Conservation (phyloP, 2,113 vertebrate genomes). For the Dolichallabes microphthalmus region DNA sequence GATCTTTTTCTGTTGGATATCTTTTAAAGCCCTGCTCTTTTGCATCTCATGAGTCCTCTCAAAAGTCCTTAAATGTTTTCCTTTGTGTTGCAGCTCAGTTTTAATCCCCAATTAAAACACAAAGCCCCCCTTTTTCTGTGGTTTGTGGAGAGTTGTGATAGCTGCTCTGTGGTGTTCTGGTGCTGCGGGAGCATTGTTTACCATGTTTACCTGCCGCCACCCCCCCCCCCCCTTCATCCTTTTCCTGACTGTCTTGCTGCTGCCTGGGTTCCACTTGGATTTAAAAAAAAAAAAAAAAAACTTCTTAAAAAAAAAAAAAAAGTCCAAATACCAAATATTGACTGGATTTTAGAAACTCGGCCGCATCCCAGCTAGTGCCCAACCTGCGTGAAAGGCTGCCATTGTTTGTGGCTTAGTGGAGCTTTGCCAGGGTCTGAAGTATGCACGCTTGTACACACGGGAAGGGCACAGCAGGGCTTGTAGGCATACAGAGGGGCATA, state of each 20-base stretch:
- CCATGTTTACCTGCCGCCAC: constrained; percentile 65
- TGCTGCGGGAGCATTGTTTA: constrained; percentile 64
- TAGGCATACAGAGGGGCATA: constrained; percentile 44
- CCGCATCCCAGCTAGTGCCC: constrained; percentile 57
- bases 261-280: constrained; percentile 65
- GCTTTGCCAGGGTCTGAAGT: constrained; percentile 60
- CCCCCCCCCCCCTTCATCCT: constrained; percentile 57
- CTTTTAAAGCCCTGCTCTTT: constrained; percentile 39
- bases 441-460: constrained; percentile 53
- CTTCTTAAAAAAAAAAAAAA: constrained; percentile 59
- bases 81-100: constrained; percentile 58
- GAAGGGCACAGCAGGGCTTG: constrained; percentile 53
- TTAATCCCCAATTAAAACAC: constrained; percentile 74
- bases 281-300: constrained; percentile 51
- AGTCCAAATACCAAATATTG: constrained; percentile 71
- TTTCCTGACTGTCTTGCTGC: constrained; percentile 55
- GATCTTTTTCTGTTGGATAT: constrained; percentile 31
- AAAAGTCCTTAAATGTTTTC: constrained; percentile 43
- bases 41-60: constrained; percentile 36
- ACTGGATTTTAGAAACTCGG: constrained; percentile 64
- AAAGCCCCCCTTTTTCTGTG: constrained; percentile 61
- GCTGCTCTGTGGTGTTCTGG: constrained; percentile 64
- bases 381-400: constrained; percentile 62
- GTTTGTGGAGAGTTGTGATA: constrained; percentile 64
- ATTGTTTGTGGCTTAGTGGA: constrained; percentile 68